Evolutionary conservation across 2,888 invertebrate species (phyloP).

Genomic region (Yponomeuta malinellus): DNA sequence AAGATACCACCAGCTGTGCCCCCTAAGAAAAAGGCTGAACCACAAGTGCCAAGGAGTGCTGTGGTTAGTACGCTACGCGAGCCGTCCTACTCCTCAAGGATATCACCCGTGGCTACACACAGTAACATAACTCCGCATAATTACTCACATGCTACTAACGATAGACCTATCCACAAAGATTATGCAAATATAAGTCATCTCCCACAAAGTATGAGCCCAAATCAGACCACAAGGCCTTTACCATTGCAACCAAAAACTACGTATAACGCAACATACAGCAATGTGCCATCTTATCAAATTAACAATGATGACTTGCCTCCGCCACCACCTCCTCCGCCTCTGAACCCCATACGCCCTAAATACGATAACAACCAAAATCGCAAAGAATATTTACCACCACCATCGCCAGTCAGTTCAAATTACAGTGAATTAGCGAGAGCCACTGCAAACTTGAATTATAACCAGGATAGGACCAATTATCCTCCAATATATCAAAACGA

Average conservation of each 20-base stretch:
- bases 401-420: conserved; percentile 93
- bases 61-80: conserved; percentile 80
- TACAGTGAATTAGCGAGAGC: conserved; percentile 91
- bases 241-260: conserved; percentile 33
- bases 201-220: conserved; percentile 28
- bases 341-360: conserved; percentile 63
- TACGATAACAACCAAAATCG: conserved; percentile 55
- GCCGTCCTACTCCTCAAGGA: conserved; percentile 82
- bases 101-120: conserved; percentile 56
- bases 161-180: conserved; percentile 37
- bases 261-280: conserved; percentile 75
- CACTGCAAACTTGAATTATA: conserved; percentile 77
- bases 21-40: conserved; percentile 83
- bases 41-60: conserved; percentile 86
- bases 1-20: conserved; percentile 88
- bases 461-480: conserved; percentile 75
- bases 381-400: conserved; percentile 87
- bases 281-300: conserved; percentile 57
- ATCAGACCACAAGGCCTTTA: conserved; percentile 33
- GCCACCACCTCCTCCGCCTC: conserved; percentile 71
- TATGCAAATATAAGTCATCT: conserved; percentile 54
- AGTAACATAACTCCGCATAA: conserved; percentile 52
- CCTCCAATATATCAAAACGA: conserved; percentile 82
- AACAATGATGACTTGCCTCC: conserved; percentile 77
- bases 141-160: conserved; percentile 33